phyloP scores from a whole-genome alignment of 2,888 invertebrate species.

The Incurvaria masculella region DNA sequence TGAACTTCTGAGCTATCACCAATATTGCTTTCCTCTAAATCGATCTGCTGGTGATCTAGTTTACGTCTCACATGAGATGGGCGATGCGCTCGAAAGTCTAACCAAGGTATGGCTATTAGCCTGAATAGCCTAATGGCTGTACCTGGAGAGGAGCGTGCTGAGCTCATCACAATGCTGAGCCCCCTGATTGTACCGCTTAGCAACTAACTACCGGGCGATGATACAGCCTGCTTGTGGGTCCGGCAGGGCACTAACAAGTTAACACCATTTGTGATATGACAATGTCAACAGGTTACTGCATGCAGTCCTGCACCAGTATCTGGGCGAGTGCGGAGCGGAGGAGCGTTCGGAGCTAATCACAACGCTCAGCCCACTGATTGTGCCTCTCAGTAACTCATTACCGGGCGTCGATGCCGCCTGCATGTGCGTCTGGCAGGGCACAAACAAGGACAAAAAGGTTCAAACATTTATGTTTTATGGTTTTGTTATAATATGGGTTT shows the following conservation, averaged over 20 bases:
- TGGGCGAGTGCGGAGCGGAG: slow-evolving; percentile 66
- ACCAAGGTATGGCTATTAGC: no score
- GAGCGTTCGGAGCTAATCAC: slow-evolving; percentile 75
- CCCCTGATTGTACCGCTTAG: slow-evolving; percentile 63
- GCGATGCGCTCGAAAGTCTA: no score
- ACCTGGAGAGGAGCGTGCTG: slow-evolving; percentile 68
- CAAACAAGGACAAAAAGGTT: slow-evolving; percentile 74
- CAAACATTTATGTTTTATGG: not conserved
- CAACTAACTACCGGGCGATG: slow-evolving; percentile 79
- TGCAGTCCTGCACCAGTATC: slow-evolving; percentile 76
- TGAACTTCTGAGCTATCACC: no score
- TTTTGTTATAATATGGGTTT: slow-evolving; percentile 2
- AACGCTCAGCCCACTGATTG: slow-evolving; percentile 64
- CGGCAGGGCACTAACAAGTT: slow-evolving; percentile 84
- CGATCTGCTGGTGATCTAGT: no score
- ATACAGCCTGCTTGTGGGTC: slow-evolving; percentile 78
- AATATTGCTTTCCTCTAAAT: no score
- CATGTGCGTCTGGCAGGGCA: slow-evolving; percentile 85
- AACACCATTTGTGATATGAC: no score
- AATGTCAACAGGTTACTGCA: slow-evolving; percentile 75
- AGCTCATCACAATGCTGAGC: slow-evolving; percentile 71
- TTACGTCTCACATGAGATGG: no score
- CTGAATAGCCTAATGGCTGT: no score
- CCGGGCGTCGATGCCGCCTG: slow-evolving; percentile 80
- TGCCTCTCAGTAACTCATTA: slow-evolving; percentile 67